A percentile compares a stretch with the other conserved stretches of the same genome.
phyloP scores from a whole-genome alignment of 2,797 vertebrate species.

The Lycodopsis pacificus region DNA sequence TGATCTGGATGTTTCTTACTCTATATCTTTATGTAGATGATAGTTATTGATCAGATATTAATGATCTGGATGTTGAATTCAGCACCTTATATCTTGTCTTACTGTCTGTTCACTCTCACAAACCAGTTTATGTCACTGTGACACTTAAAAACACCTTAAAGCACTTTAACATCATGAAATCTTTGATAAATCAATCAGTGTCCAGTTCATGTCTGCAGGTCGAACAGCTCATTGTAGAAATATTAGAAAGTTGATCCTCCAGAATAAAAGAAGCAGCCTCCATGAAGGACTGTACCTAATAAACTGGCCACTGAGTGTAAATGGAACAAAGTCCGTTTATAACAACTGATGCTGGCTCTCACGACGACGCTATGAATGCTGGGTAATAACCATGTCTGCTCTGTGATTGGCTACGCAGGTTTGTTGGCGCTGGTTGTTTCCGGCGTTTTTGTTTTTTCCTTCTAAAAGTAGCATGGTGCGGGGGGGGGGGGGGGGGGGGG shows the following conservation, averaged over 20 bases:
- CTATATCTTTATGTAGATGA: no score
- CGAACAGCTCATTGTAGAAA: no score
- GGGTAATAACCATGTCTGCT: constrained; percentile 8
- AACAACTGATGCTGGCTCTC: neutral
- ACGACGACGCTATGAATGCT: neutral
- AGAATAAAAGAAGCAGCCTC: neutral
- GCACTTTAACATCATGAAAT: no score
- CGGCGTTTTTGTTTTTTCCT: neutral
- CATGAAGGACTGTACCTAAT: neutral
- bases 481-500: constrained; percentile 68
- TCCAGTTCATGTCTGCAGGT: neutral
- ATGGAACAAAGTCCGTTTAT: neutral
- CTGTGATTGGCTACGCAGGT: constrained; percentile 50
- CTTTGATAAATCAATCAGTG: no score
- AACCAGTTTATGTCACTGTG: no score
- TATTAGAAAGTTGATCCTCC: no score
- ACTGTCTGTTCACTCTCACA: no score
- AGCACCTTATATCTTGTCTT: no score
- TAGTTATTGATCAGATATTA: no score
- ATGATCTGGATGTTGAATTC: no score
- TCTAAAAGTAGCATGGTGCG: constrained; percentile 48
- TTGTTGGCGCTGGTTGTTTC: constrained; percentile 67
- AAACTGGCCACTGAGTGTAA: neutral
- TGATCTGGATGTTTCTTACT: no score
- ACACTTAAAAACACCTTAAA: no score